Evolutionary conservation across 2,113 vertebrate species (phyloP), one percentile per base, ranked within the genome.

Genomic region (Hassar affinis): DNA sequence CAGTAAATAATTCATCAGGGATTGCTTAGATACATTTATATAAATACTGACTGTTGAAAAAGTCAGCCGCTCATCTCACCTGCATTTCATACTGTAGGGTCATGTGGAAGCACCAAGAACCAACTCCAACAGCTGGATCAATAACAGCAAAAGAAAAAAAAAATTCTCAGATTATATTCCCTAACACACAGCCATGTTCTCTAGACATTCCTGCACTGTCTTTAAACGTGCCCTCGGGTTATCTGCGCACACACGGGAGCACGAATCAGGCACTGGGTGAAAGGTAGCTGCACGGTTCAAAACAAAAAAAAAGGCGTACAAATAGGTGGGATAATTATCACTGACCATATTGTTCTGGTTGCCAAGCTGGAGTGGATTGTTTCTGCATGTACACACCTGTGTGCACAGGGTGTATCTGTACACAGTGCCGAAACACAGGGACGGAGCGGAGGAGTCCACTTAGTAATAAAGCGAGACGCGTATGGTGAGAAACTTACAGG

Each of bases 101-200:
- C 98, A 99, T 99, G 92, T 99, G 98, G 92, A 99, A 99, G 93
- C 96, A 98, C 98, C 98, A 99, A 80, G 98, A 99, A 72, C 98
- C 98, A 85, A 98, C 88, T 69, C 98, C 98, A 47, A 99, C 98
- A 88, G 97, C 98, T 99, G 94, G 84, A 94, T 94, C 88, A 87
- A 90, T n/a, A 86, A 78, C 8, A 76, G 47, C 9, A 35, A 57
- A 51, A 51, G 2, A 51, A 51, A 30, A 33, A 45, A 62, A 42
- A 69, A 38, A 64, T 18, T 6, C 27, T 35, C 18, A 33, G 10
- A 3, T 1, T 12, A 12, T 25, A 33, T 56, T 54, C 14, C 3
- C 54, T 76, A 22, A 59, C 9, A 74, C 5, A 35, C 15, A 25
- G 25, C 38, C 66, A 59, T 6, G 5, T 52, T 33, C 27, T 68